Evolutionary conservation across 2,888 invertebrate species (phyloP).

Genomic region (Hyppa rectilinea): DNA sequence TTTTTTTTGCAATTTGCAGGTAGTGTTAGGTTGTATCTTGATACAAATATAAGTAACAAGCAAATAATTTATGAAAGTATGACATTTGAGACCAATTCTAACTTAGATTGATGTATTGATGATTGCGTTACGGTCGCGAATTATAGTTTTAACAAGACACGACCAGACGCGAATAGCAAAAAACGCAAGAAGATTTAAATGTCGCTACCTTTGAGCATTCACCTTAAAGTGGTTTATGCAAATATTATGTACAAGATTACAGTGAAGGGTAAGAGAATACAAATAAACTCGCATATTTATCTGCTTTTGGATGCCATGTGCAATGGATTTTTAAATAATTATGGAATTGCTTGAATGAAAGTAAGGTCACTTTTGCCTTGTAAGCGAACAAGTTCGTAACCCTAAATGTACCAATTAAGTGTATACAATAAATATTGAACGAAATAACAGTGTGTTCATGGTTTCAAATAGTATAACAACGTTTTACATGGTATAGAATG

Average conservation of each 20-base stretch:
- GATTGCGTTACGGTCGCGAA: too few relatives aligned
- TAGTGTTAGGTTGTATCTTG: too few relatives aligned
- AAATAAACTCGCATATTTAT: neutral
- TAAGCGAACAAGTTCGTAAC: neutral
- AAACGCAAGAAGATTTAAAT: too few relatives aligned
- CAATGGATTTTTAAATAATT: neutral
- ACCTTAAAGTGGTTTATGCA: conserved; percentile 1
- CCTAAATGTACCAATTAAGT: conserved; percentile 21
- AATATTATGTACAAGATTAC: conserved; percentile 10
- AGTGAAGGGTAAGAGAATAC: neutral
- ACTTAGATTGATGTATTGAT: too few relatives aligned
- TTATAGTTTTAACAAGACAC: too few relatives aligned
- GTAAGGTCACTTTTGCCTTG: neutral
- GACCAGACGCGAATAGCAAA: too few relatives aligned
- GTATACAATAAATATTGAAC: conserved; percentile 35
- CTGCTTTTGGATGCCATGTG: neutral
- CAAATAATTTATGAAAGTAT: too few relatives aligned
- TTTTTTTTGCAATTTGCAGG: too few relatives aligned
- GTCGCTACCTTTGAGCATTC: too few relatives aligned
- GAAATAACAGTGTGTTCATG: conserved; percentile 66
- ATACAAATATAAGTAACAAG: too few relatives aligned
- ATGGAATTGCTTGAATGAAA: neutral
- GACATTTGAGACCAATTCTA: too few relatives aligned
- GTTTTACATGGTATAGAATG: conserved; percentile 60
- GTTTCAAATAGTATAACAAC: conserved; percentile 61